A percentile compares a stretch with the other conserved stretches of the same genome.
Evolutionary conservation across 2,797 vertebrate species (phyloP).

Genomic region (Scleropages formosus): DNA sequence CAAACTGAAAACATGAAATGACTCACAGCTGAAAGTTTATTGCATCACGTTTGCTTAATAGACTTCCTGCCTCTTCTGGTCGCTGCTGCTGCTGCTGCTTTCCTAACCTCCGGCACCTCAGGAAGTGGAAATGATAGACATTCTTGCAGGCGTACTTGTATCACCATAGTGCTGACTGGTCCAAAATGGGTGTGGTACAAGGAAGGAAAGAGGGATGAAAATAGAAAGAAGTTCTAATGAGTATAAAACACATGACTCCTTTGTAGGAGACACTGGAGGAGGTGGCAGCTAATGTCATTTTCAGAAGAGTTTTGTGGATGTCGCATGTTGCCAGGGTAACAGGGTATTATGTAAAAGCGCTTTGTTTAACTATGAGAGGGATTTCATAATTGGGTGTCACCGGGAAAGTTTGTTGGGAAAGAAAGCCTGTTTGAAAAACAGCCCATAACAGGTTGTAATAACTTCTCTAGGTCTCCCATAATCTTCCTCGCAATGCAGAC

Average conservation of each 20-base stretch:
- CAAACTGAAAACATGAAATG: not conserved
- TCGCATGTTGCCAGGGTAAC: not conserved
- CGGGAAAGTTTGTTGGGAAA: not conserved
- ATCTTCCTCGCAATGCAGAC: not conserved
- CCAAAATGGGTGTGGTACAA: no score
- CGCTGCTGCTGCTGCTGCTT: not conserved
- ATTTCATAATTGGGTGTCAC: slow-evolving; percentile 24
- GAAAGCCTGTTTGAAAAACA: slow-evolving; percentile 5
- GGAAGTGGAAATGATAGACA: not conserved
- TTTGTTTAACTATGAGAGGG: not conserved
- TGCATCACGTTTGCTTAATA: not conserved
- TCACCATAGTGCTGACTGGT: no score
- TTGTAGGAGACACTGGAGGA: no score
- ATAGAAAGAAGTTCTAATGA: no score
- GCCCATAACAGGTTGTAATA: not conserved
- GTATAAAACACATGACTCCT: no score
- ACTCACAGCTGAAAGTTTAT: not conserved
- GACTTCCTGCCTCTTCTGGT: not conserved
- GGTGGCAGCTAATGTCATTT: no score
- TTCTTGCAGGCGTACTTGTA: no score
- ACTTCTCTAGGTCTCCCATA: no score
- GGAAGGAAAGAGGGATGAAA: no score
- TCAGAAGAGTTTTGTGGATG: no score
- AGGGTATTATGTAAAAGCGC: not conserved
- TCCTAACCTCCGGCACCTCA: not conserved